phyloP scores from a whole-genome alignment of 2,888 invertebrate species.

The Dicyrtoma fusca region DNA sequence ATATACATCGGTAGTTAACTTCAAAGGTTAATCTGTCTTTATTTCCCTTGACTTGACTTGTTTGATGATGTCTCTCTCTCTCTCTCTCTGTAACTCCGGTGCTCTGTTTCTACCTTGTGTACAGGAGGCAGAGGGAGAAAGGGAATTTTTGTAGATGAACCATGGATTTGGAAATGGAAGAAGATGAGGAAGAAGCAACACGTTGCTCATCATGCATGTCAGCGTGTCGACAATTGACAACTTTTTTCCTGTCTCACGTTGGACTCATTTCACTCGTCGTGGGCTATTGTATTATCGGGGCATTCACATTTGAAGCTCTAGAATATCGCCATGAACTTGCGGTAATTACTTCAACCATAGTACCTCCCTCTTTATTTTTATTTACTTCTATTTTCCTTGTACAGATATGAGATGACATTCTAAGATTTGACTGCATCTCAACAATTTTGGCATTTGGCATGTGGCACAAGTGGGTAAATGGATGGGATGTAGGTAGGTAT shows the following conservation, averaged over 20 bases:
- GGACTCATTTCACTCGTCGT: slow-evolving; percentile 85
- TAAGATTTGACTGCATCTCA: neutral
- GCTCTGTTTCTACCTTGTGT: too few species aligned
- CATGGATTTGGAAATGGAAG: slow-evolving; percentile 38
- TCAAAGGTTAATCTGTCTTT: too few species aligned
- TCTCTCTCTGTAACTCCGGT: too few species aligned
- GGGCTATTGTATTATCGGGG: slow-evolving; percentile 86
- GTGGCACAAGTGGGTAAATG: too few species aligned
- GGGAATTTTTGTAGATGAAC: slow-evolving; percentile 7
- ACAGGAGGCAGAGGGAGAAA: neutral
- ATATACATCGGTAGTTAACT: too few species aligned
- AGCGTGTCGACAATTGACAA: slow-evolving; percentile 66
- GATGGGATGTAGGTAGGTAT: too few species aligned
- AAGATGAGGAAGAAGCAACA: slow-evolving; percentile 40
- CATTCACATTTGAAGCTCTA: slow-evolving; percentile 78
- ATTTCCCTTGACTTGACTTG: too few species aligned
- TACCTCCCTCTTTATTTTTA: neutral
- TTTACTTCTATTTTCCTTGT: neutral
- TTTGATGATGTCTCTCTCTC: too few species aligned
- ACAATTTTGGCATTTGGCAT: too few species aligned
- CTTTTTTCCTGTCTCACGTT: slow-evolving; percentile 86
- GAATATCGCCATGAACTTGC: slow-evolving; percentile 75
- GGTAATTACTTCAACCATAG: slow-evolving; percentile 62
- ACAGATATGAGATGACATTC: neutral
- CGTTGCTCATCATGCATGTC: slow-evolving; percentile 49